Conservation (phyloP, 2,888 invertebrate species). For the Cremastobaeus sp. region DNA sequence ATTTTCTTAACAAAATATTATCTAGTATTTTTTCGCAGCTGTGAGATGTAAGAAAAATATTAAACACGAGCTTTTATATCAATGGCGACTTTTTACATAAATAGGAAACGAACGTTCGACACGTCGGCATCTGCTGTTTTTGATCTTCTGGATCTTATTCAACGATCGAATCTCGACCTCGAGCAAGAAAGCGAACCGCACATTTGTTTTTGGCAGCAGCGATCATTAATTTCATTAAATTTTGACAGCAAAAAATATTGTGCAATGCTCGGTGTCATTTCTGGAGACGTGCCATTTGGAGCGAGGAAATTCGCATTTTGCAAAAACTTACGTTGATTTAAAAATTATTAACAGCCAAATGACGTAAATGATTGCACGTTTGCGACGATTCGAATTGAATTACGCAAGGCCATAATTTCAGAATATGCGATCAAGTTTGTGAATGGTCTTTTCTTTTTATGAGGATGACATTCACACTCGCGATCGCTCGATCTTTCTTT, state of each 20-base stretch:
- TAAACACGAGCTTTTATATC: too few species aligned
- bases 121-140: constrained; percentile 4
- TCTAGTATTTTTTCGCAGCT: too few species aligned
- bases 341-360: not conserved
- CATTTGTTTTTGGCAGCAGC: constrained; percentile 13
- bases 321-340: not conserved
- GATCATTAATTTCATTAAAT: not conserved
- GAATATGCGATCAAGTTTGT: constrained; percentile 38
- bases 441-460: constrained; percentile 51
- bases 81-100: too few species aligned
- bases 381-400: constrained; percentile 28
- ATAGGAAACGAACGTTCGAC: constrained; percentile 15
- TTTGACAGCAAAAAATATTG: constrained; percentile 1
- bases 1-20: too few species aligned
- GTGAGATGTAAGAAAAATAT: too few species aligned
- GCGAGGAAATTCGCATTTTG: not conserved
- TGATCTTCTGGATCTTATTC: constrained; percentile 36
- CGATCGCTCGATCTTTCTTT: constrained; percentile 42
- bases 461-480: constrained; percentile 56
- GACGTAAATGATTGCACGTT: constrained; percentile 5
- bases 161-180: constrained; percentile 12
- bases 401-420: constrained; percentile 30
- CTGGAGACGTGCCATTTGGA: not conserved
- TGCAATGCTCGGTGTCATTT: not conserved
- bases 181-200: constrained; percentile 19